phyloP scores from a whole-genome alignment of 1,140 invertebrate species.

The Trichogramma pretiosum region DNA sequence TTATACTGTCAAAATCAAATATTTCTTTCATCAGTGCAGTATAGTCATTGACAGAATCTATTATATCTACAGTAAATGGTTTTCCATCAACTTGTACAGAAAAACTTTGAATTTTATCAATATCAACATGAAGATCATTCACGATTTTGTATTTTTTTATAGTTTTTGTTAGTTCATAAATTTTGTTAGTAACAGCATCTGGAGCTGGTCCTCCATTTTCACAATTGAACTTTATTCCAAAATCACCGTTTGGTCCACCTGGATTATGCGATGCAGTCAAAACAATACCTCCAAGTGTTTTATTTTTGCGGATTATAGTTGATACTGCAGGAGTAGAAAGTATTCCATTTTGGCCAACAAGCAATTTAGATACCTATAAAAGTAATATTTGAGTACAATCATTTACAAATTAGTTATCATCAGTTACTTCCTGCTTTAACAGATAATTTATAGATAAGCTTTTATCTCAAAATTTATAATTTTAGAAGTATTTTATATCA shows the following conservation, averaged over 20 bases:
- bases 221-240: slow-evolving; percentile 98
- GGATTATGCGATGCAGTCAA: slow-evolving; percentile 98
- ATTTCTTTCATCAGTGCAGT: slow-evolving; percentile 90
- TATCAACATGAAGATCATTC: slow-evolving; percentile 66
- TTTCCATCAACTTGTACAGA: slow-evolving; percentile 58
- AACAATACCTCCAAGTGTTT: slow-evolving; percentile 85
- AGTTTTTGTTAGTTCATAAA: slow-evolving; percentile 71
- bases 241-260: slow-evolving; percentile 93
- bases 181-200: slow-evolving; percentile 80
- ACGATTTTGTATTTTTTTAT: slow-evolving; percentile 77
- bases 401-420: too few species aligned
- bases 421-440: too few species aligned
- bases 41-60: slow-evolving; percentile 90
- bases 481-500: too few species aligned
- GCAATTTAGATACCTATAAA: slow-evolving; percentile 48
- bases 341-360: slow-evolving; percentile 90
- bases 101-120: slow-evolving; percentile 53
- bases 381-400: neutral
- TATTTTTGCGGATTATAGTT: slow-evolving; percentile 80
- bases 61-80: slow-evolving; percentile 77
- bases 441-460: too few species aligned
- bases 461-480: too few species aligned
- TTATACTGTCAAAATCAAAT: slow-evolving; percentile 87
- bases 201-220: slow-evolving; percentile 95
- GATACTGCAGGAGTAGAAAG: slow-evolving; percentile 96